A percentile compares a stretch with the other conserved stretches of the same genome.
phyloP scores from a whole-genome alignment of 2,888 invertebrate genomes.

The Dromius quadrimaculatus region DNA sequence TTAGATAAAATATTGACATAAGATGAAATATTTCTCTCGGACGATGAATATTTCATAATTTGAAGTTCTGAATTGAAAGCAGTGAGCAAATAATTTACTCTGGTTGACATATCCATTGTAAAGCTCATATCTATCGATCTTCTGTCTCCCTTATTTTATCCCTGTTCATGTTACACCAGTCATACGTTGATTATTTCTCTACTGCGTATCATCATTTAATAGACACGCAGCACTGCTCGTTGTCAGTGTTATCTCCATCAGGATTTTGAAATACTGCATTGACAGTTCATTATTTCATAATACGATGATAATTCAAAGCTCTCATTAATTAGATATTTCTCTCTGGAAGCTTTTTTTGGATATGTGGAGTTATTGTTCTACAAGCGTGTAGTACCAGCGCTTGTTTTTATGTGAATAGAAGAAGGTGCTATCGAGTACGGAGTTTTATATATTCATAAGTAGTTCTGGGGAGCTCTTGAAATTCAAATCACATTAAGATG shows the following conservation, averaged over 20 bases:
- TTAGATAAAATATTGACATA: too few species aligned
- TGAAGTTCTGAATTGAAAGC: too few species aligned
- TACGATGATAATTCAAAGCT: constrained; percentile 22
- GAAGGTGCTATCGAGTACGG: too few species aligned
- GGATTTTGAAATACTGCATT: constrained; percentile 17
- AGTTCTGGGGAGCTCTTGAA: too few species aligned
- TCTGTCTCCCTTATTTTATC: not conserved
- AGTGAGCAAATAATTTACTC: too few species aligned
- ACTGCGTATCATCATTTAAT: constrained; percentile 33
- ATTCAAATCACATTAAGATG: not conserved
- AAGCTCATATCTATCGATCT: constrained; percentile 10
- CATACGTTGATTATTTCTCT: constrained; percentile 40
- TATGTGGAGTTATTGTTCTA: too few species aligned
- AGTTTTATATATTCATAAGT: too few species aligned
- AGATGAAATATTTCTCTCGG: too few species aligned
- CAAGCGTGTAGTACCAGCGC: too few species aligned
- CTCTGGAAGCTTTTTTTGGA: not conserved
- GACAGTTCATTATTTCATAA: constrained; percentile 33
- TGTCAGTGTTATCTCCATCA: constrained; percentile 34
- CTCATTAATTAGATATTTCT: constrained; percentile 3
- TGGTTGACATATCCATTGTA: constrained; percentile 3
- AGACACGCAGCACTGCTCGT: constrained; percentile 14
- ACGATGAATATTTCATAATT: too few species aligned
- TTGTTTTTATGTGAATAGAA: too few species aligned
- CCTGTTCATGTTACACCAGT: constrained; percentile 37